Percentiles rank a stretch among this genome's conserved stretches.
phyloP scores from a whole-genome alignment of 2,797 vertebrate species.

The Meriones psammophilus region DNA sequence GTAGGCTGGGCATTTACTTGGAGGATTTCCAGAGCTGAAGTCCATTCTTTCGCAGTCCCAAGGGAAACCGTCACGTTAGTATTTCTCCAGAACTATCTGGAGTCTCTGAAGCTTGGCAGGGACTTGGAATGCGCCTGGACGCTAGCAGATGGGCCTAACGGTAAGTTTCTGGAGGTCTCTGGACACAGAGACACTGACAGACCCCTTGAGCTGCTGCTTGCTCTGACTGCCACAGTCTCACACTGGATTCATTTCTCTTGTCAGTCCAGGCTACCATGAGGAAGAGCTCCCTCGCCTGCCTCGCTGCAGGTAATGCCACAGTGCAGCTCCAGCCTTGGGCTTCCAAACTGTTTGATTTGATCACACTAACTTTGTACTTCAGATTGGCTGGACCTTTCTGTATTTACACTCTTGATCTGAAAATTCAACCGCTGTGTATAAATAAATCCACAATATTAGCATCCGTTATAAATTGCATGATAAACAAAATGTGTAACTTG shows the following conservation, averaged over 20 bases:
- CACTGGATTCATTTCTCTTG: background rate
- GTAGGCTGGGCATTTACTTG: background rate
- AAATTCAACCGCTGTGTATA: constrained; percentile 55
- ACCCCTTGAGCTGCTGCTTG: background rate
- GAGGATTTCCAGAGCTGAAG: background rate
- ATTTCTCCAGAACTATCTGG: background rate
- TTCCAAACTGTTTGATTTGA: constrained; percentile 52
- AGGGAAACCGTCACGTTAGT: background rate
- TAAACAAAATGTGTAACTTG: constrained; percentile 68
- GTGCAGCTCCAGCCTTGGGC: background rate
- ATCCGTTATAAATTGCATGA: constrained; percentile 46
- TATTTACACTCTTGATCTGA: constrained; percentile 48
- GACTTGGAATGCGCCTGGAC: background rate
- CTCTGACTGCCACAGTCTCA: background rate
- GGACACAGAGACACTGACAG: background rate
- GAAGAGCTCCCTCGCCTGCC: constrained; percentile 84
- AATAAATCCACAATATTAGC: constrained; percentile 69
- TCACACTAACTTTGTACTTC: constrained; percentile 17
- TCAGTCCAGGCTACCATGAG: constrained; percentile 64
- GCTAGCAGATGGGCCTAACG: background rate
- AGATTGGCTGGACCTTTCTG: constrained; percentile 56
- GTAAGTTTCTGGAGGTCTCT: background rate
- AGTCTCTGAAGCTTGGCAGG: background rate
- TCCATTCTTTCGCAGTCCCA: background rate
- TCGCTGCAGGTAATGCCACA: constrained; percentile 62